Base-by-base conservation (phyloP, 2,797 vertebrate genomes). In the Malurus leucopterus region DNA sequence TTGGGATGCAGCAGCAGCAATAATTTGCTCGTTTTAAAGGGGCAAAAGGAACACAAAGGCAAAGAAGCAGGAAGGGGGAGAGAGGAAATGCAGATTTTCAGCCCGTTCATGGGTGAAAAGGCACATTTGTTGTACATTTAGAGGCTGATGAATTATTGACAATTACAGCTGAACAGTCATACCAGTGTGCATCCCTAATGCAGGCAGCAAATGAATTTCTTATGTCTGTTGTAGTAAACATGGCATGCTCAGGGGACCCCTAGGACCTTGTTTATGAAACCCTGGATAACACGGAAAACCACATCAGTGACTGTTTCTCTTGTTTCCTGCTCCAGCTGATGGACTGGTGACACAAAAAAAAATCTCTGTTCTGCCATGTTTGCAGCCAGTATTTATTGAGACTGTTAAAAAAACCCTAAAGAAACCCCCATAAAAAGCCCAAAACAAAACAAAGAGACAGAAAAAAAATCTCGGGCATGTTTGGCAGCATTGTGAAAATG, bases 61-160 rank as follows among this genome's bases (percentile, higher is more conserved):
- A 9, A 59, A 77, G 53, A 67, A 67, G 4, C 41, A 55, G 71
- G 44, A 77, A 51, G 36, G 4, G 8, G 4, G 40, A 65, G 59
- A 53, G 14, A 58, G 55, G 90, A 90, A 90, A 72, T 46, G 21
- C 69, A 55, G 27, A 59, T 65, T 79, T 91, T 54, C 41, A 83
- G 71, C 75, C n/a, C 2, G 2, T 65, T 90, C 85, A 88, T 74
- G 86, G 54, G 79, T 86, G 91, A 96, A 96, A 96, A 94, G 62
- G 36, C 86, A 91, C 36, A 92, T 92, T 90, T 95, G 88, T 92
- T 92, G 73, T 90, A 94, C 87, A 82, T 88, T 95, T 95, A 95
- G 75, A 69, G 62, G 75, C 49, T 93, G 83, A 91, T 96, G 91
- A 96, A 94, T 96, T 94, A 96, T 95, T 95, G 83, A 94, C 59